Conservation (phyloP, 2,797 vertebrate species). For the Anolis apletophallus region DNA sequence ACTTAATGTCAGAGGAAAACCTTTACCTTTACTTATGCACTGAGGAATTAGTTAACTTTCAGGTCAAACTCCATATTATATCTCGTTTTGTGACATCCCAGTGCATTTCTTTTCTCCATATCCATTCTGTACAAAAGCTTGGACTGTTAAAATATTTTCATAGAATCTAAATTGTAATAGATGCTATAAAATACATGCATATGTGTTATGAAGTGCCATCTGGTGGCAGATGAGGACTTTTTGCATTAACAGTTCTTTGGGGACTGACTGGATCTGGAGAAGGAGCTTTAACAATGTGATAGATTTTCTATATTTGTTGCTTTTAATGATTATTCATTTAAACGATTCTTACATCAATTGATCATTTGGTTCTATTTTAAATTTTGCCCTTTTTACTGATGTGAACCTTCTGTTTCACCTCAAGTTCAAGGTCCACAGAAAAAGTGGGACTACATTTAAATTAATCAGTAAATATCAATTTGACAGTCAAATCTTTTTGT, state of each 20-base stretch:
- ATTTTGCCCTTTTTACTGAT: background rate
- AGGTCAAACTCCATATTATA: background rate
- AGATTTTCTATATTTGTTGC: too few relatives aligned
- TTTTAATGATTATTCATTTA: too few relatives aligned
- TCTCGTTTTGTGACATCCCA: background rate
- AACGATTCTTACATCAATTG: too few relatives aligned
- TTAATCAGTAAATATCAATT: background rate
- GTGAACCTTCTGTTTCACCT: background rate
- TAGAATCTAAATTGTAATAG: background rate
- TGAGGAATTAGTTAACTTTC: background rate
- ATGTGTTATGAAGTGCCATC: background rate
- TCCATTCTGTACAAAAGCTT: background rate
- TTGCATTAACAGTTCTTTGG: too few relatives aligned
- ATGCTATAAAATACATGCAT: background rate
- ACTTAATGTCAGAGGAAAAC: too few relatives aligned
- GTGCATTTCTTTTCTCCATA: background rate
- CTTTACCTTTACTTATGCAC: too few relatives aligned
- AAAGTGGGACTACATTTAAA: too few relatives aligned
- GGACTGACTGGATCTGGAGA: too few relatives aligned
- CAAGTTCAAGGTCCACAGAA: too few relatives aligned
- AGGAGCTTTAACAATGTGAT: too few relatives aligned
- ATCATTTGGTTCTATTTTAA: too few relatives aligned
- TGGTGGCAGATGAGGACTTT: too few relatives aligned
- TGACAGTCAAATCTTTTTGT: constrained; percentile 33
- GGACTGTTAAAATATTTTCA: background rate